phyloP scores from a whole-genome alignment of 2,888 invertebrate species.

The Chrysotoxum bicinctum region DNA sequence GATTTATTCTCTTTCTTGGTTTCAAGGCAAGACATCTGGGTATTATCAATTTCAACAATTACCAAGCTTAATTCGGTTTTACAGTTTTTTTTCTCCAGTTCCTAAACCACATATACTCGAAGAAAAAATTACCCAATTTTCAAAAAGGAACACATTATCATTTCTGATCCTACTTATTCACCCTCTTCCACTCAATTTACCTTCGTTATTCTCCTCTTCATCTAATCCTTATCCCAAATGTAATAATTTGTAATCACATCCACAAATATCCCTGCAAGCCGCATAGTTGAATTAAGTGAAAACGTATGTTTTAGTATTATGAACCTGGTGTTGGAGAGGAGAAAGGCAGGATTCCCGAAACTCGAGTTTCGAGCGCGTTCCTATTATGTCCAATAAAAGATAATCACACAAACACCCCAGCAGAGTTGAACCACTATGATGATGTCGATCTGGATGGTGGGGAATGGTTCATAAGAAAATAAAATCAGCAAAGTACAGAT shows the following conservation, averaged over 20 bases:
- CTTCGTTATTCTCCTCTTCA: constrained; percentile 6
- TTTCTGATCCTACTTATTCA: not conserved
- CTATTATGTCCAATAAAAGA: constrained; percentile 70
- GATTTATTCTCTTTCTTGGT: no score
- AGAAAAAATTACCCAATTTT: constrained; percentile 23
- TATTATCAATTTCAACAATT: not conserved
- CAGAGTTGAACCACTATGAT: constrained; percentile 40
- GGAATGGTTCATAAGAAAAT: constrained; percentile 13
- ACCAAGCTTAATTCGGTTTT: not conserved
- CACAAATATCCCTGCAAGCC: constrained; percentile 39
- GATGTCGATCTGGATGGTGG: constrained; percentile 23
- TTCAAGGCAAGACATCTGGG: not conserved
- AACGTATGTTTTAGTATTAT: constrained; percentile 31
- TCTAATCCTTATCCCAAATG: constrained; percentile 18
- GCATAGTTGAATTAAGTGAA: constrained; percentile 59
- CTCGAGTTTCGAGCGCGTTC: constrained; percentile 33
- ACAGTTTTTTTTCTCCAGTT: not conserved
- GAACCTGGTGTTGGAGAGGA: not conserved
- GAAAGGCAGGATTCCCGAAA: not conserved
- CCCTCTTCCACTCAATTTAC: constrained; percentile 1
- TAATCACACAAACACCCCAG: constrained; percentile 52
- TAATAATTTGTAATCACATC: constrained; percentile 44
- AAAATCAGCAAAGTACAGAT: not conserved
- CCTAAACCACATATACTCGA: not conserved
- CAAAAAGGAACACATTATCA: constrained; percentile 34